These are phyloP conservation scores for Patiria miniata DNA, from an alignment of 35 echinoderm and acorn worm genomes.

Conservation along the genomic window DNA sequence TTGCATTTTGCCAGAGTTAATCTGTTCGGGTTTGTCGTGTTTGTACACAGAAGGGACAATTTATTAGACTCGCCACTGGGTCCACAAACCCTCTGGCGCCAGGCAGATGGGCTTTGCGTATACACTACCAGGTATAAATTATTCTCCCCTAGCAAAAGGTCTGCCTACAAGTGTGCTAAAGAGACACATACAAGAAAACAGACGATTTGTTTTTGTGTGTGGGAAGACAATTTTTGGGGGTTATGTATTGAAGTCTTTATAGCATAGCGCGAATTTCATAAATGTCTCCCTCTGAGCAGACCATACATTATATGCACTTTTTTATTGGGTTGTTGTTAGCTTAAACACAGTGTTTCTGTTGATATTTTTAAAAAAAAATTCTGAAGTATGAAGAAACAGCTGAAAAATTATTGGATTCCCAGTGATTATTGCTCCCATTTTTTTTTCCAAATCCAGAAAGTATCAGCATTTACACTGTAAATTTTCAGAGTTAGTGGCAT, in stretches of 20 bases:
- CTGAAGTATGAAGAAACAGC: too few species aligned
- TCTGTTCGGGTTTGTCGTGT: background rate
- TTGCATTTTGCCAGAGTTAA: background rate
- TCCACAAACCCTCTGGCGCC: constrained; percentile 2
- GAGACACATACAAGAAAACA: background rate
- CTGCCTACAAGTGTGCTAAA: constrained; percentile 22
- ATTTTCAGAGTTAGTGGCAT: too few species aligned
- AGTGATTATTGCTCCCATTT: too few species aligned
- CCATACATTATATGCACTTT: too few species aligned
- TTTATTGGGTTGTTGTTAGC: too few species aligned
- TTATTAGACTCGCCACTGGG: background rate
- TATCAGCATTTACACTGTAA: too few species aligned
- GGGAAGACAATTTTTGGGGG: background rate
- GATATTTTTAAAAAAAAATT: too few species aligned
- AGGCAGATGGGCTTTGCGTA: constrained; percentile 8
- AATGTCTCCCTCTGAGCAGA: background rate
- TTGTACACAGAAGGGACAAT: constrained; percentile 14
- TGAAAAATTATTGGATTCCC: too few species aligned
- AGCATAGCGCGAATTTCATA: constrained; percentile 4
- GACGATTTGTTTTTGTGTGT: too few species aligned
- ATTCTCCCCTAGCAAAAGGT: background rate
- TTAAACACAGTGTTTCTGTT: too few species aligned
- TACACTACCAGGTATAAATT: constrained; percentile 19
- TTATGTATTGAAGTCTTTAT: constrained; percentile 22
- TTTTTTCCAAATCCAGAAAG: too few species aligned